A percentile compares a stretch with the other conserved stretches of the same genome.
Evolutionary conservation across 2,888 invertebrate genomes (phyloP).

Genomic region (Campoplex capitator): DNA sequence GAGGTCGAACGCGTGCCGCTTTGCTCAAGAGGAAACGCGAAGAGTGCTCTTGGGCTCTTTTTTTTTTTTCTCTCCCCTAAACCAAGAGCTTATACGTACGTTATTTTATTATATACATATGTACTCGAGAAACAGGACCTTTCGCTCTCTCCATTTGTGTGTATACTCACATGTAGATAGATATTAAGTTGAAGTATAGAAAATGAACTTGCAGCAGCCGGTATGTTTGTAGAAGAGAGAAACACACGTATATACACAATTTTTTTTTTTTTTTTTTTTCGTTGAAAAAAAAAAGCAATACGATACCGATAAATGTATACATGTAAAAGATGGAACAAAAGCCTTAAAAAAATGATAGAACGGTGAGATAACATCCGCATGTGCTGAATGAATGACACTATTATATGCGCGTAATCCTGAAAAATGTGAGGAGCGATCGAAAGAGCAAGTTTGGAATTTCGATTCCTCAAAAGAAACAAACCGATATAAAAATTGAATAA

Average conservation of each 20-base stretch:
- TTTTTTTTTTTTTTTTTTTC: constrained; percentile 11
- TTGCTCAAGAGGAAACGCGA: constrained; percentile 56
- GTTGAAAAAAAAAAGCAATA: constrained; percentile 22
- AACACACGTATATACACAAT: constrained; percentile 6
- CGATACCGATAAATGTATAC: constrained; percentile 40
- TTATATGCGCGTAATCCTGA: not conserved
- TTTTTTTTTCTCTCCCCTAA: not conserved
- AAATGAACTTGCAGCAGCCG: constrained; percentile 52
- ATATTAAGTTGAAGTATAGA: not conserved
- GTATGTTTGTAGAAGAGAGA: constrained; percentile 40
- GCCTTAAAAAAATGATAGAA: constrained; percentile 54
- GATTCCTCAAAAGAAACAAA: not conserved
- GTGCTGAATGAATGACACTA: constrained; percentile 43
- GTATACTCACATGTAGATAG: not conserved
- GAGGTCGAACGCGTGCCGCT: constrained; percentile 52
- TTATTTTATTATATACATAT: constrained; percentile 51
- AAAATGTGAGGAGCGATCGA: not conserved
- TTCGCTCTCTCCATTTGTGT: constrained; percentile 10
- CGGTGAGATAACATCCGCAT: constrained; percentile 62
- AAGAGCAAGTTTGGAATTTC: not conserved
- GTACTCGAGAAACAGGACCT: constrained; percentile 61
- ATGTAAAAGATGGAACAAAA: constrained; percentile 34
- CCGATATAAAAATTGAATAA: not conserved
- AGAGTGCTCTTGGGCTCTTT: constrained; percentile 52
- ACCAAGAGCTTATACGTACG: constrained; percentile 3